phyloP scores from a whole-genome alignment of 2,797 vertebrate species.

The Hemibagrus guttatus region DNA sequence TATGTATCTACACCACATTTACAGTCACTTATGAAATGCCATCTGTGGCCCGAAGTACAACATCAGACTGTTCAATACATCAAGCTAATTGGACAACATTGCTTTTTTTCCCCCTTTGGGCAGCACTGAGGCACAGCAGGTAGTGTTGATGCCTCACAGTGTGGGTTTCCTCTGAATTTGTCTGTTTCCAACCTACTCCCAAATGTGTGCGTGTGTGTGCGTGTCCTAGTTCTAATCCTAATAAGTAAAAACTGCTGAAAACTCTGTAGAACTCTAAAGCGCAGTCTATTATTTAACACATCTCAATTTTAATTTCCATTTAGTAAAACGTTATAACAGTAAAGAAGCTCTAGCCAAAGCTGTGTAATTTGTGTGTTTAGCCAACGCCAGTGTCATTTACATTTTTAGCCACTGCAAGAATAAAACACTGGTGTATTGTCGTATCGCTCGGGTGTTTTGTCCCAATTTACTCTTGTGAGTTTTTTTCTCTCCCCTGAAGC shows the following conservation, averaged over 20 bases:
- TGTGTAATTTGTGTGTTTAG: background rate
- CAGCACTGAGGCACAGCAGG: background rate
- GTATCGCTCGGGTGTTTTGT: background rate
- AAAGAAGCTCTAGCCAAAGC: background rate
- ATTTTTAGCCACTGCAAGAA: background rate
- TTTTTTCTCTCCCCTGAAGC: background rate
- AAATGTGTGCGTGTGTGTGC: background rate
- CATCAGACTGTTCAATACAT: constrained; percentile 6
- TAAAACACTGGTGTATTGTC: background rate
- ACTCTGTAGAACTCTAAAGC: background rate
- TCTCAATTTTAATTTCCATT: background rate
- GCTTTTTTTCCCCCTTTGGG: background rate
- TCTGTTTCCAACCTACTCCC: background rate
- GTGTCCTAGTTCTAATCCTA: no score
- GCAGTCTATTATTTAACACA: background rate
- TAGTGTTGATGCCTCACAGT: background rate
- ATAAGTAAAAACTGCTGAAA: background rate
- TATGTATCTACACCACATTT: background rate
- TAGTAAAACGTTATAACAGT: background rate
- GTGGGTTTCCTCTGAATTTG: background rate
- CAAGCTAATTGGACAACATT: constrained; percentile 5
- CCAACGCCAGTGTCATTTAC: background rate
- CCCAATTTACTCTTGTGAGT: background rate
- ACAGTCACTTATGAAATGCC: background rate
- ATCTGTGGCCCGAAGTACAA: background rate